Evolutionary conservation across 2,797 vertebrate species (phyloP), one percentile per base, ranked within the genome.

Genomic region (Schizopygopsis malacanthus): DNA sequence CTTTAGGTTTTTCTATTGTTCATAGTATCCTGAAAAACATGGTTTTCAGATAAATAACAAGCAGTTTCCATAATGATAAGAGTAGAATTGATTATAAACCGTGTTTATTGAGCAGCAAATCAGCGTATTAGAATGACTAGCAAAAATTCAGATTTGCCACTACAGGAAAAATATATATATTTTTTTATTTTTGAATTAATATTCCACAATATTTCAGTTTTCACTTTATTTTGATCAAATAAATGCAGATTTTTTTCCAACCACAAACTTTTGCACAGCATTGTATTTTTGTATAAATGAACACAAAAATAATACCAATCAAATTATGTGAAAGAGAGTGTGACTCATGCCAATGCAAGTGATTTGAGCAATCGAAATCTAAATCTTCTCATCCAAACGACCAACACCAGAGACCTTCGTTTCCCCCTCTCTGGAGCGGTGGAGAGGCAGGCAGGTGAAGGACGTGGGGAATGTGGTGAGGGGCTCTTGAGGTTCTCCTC

Each of bases 381-480:
- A 15, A 50, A 71, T 84, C 79, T 76, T 47, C 75, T 33, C 20
- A 70, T 72, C 72, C 20, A 15, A 79, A 80, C 45, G 16, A 71
- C 83, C 59, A 85, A 84, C 18, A 54, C 69, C n/a, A 7, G 71
- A 82, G 79, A 45, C 25, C 72, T 88, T 88, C 33, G 50, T 88
- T 83, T 84, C 20, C 69, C 25, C 73, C 79, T 86, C 75, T 89
- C 41, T 22, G 65, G 85, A 86, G 85, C 67, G 77, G 85, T 90
- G 79, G 85, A 89, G 79, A 63, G 83, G 43, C 67, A 89, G 87
- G 87, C 79, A 88, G 84, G 86, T 84, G 87, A 82, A 89, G 87
- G 85, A 83, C 77, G 81, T 70, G 18, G 18, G 77, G 69, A 84
- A 77, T 83, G 77, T 25, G 54, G 20, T 59, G 10, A 33, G 25